Evolutionary conservation across 2,888 invertebrate species (phyloP).

Genomic region (Craniophora ligustri): DNA sequence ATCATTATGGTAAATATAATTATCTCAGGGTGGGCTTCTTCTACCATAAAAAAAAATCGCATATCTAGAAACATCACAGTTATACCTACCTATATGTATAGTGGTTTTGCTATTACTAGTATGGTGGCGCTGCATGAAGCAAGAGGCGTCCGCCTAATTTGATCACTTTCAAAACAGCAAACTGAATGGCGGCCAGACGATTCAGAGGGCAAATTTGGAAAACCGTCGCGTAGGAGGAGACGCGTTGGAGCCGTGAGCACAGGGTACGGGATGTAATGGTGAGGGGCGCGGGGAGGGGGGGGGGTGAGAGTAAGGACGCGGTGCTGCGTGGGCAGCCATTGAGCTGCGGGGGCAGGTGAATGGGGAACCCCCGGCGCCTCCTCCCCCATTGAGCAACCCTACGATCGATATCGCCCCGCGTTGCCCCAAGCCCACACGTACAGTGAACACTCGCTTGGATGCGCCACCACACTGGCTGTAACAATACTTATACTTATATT

Average conservation of each 20-base stretch:
- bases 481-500: conserved; percentile 40
- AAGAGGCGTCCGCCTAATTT: conserved; percentile 63
- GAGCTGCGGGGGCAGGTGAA: conserved; percentile 85
- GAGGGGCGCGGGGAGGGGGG: conserved; percentile 50
- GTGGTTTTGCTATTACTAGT: no score
- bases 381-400: conserved; percentile 74
- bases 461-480: conserved; percentile 37
- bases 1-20: no score
- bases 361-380: conserved; percentile 72
- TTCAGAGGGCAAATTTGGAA: conserved; percentile 77
- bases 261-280: conserved; percentile 31
- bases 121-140: conserved; percentile 37
- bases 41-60: no score
- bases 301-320: conserved; percentile 66
- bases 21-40: no score
- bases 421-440: conserved; percentile 48
- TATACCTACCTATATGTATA: conserved; percentile 46
- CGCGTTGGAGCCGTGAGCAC: conserved; percentile 69
- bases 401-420: conserved; percentile 77
- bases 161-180: conserved; percentile 76
- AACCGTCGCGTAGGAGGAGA: conserved; percentile 79
- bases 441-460: conserved; percentile 30
- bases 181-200: conserved; percentile 79
- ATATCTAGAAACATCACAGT: conserved; percentile 19
- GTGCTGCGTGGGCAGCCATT: conserved; percentile 84